Conservation (phyloP, 2,888 invertebrate genomes). For the Coenonympha arcania region DNA sequence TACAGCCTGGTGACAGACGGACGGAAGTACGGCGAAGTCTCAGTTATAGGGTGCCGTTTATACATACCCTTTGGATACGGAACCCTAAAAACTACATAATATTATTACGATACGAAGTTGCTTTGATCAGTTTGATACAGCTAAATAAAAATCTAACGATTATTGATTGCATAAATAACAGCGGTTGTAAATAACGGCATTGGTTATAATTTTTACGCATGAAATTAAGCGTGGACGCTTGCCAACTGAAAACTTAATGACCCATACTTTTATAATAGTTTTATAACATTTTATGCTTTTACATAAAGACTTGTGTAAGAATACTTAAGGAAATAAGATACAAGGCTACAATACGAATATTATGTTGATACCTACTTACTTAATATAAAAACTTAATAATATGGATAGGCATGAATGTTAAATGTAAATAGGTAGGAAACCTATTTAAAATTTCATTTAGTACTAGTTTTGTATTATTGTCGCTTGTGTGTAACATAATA, state of each 20-base stretch:
- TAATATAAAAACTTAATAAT: not conserved
- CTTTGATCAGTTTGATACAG: no score
- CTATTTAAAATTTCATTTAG: not conserved
- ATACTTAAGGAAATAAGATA: conserved; percentile 15
- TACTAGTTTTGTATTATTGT: not conserved
- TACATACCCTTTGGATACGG: no score
- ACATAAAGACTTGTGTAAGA: conserved; percentile 17
- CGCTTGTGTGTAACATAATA: no score
- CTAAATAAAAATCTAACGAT: not conserved
- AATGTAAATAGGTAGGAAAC: not conserved
- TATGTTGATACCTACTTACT: no score
- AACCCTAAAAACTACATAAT: no score
- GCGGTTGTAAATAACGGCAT: not conserved
- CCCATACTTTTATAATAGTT: conserved; percentile 13
- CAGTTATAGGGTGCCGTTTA: no score
- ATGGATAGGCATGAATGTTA: no score
- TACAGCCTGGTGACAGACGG: no score
- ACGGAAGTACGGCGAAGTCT: no score
- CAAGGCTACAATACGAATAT: conserved; percentile 9
- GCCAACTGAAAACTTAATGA: conserved; percentile 11
- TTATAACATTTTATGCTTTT: conserved; percentile 9
- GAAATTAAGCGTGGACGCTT: conserved; percentile 7
- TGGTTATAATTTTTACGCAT: not conserved
- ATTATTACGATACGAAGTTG: no score
- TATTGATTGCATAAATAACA: conserved; percentile 5